Percentiles rank a stretch among this genome's conserved stretches.
These are phyloP conservation scores for Syncerus caffer DNA, from an alignment of 2,797 vertebrate genomes.

Conservation along the genomic window DNA sequence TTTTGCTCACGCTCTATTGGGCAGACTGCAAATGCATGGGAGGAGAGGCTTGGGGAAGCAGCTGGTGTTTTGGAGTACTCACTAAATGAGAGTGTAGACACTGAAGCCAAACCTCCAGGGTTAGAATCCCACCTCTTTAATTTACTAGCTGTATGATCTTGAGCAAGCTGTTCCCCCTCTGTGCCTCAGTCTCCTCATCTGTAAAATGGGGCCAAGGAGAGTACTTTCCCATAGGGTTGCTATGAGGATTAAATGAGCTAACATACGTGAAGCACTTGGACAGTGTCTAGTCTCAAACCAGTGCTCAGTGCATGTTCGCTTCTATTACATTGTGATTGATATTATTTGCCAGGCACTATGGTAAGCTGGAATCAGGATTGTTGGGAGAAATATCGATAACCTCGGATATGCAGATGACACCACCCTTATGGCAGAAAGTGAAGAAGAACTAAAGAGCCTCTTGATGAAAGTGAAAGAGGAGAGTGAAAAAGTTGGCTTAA, in stretches of 20 bases:
- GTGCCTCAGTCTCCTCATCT: not conserved
- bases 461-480: no score
- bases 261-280: accelerated
- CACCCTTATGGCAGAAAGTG: no score
- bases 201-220: not conserved
- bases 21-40: accelerated
- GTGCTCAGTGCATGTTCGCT: not conserved
- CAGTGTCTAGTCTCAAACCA: not conserved
- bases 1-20: not conserved
- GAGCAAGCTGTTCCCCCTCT: not conserved
- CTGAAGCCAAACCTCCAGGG: not conserved
- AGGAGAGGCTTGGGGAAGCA: not conserved
- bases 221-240: not conserved
- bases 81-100: not conserved
- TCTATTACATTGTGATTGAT: not conserved
- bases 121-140: not conserved
- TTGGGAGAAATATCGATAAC: no score
- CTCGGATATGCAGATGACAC: no score
- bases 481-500: no score
- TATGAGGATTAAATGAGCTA: not conserved
- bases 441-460: no score
- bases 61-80: not conserved
- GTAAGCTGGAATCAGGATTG: no score
- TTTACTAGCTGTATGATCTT: not conserved
- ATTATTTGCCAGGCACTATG: not conserved